Base-by-base conservation (phyloP, 92 coral and sea anemone genomes). In the Diadumene lineata region DNA sequence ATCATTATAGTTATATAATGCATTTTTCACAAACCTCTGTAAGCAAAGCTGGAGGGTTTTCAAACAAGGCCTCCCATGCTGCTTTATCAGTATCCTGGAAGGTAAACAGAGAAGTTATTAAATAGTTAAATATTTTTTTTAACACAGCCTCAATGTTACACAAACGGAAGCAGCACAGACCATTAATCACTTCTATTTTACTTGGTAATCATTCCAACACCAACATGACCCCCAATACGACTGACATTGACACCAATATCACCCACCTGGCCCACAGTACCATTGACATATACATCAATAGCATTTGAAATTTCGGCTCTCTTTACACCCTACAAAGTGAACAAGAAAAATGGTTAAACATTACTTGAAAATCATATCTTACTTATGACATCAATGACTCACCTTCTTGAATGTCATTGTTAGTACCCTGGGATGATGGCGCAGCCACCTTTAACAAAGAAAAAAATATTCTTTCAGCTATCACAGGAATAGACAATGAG, bases 261-360 rank as follows among this genome's bases (percentile, higher is more conserved):
- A 8, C 81, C 29, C 69, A 94, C 98, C 90, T 91, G 97, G 0
- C 97, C 98, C 55, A 94, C 94, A 11, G 97, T 91, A 60, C 98
- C 98, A 67, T 94, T 94, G 21, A 94, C 98, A 81, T 69, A 94
- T 0, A 94, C 90, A 68, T 94, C 98, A 63, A 94, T 94, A 55
- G 96, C 93, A 77, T 94, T 94, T 11, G 98, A 91, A 84, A 85
- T 94, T 74, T 91, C 98, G 18, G 97, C 94, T 75, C 98, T 91
- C 82, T 94, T 94, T 19, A 86, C 89, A 19, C 97, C 98, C 98
- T 93, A 57, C 23, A 22, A 10, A 58, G 15, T 7, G 31, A 58
- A 1, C 26, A 1, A 23, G 19, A 16, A 32, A 58, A 58, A 26
- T 22, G 17, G 17, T 7, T 3, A 58, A 22, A 31, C 21, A 56